A percentile compares a stretch with the other conserved stretches of the same genome.
phyloP scores from a whole-genome alignment of 2,113 vertebrate species.

The Chaetops frenatus region DNA sequence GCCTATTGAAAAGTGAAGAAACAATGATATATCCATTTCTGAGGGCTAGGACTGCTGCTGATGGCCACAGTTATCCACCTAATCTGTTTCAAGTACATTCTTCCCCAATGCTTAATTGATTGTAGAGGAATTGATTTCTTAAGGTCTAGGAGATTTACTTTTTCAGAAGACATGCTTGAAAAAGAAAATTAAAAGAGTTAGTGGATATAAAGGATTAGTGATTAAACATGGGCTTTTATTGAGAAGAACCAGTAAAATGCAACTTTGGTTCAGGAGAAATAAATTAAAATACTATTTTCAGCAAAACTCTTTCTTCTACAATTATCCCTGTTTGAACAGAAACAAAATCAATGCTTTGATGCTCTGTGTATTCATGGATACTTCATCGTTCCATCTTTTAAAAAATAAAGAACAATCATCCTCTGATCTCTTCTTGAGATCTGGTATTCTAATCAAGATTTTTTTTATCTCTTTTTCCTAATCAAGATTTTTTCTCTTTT shows the following conservation, averaged over 20 bases:
- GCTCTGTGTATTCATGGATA: not conserved
- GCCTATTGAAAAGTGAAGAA: not conserved
- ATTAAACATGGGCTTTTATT: not conserved
- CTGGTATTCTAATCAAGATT: not conserved
- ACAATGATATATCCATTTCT: not conserved
- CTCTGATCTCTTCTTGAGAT: not conserved
- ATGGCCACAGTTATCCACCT: not conserved
- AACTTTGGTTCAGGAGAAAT: not conserved
- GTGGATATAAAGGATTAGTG: not conserved
- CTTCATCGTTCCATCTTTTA: not conserved
- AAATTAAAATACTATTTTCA: not conserved
- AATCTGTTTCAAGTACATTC: not conserved
- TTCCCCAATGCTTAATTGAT: not conserved
- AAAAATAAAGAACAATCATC: not conserved
- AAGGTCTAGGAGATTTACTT: not conserved
- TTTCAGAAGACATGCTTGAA: not conserved
- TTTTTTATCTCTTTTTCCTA: not conserved
- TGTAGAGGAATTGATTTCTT: not conserved
- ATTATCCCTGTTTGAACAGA: not conserved
- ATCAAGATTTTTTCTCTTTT: not conserved
- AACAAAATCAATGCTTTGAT: not conserved
- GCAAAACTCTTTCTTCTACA: not conserved
- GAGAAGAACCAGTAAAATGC: not conserved
- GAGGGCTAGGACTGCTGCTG: not conserved
- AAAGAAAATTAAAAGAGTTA: not conserved